phyloP scores from a whole-genome alignment of 2,888 invertebrate species.

The Drosophila mercatorum region DNA sequence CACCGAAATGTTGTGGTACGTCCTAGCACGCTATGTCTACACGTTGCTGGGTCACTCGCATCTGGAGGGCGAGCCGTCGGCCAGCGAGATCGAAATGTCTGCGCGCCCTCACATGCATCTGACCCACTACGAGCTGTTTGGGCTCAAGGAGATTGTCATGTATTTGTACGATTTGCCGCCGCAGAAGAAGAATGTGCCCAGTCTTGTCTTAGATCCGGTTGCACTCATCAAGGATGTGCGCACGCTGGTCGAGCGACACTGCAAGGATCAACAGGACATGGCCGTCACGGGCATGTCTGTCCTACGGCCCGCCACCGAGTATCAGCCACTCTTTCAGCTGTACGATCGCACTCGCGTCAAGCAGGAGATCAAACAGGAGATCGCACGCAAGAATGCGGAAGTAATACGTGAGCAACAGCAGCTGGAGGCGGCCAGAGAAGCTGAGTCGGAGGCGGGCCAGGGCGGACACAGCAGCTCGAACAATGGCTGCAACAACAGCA shows the following conservation, averaged over 20 bases:
- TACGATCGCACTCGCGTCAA: slow-evolving; percentile 82
- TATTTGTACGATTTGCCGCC: slow-evolving; percentile 95
- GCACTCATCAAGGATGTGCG: slow-evolving; percentile 95
- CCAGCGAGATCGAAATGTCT: slow-evolving; percentile 79
- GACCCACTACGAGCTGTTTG: slow-evolving; percentile 92
- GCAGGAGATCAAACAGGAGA: slow-evolving; percentile 83
- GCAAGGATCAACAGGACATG: slow-evolving; percentile 92
- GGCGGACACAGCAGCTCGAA: slow-evolving; percentile 20
- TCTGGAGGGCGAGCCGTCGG: slow-evolving; percentile 86
- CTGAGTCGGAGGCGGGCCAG: slow-evolving; percentile 61
- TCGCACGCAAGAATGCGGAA: slow-evolving; percentile 81
- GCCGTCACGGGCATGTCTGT: slow-evolving; percentile 94
- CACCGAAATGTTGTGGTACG: slow-evolving; percentile 99
- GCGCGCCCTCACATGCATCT: slow-evolving; percentile 88
- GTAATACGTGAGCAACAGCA: slow-evolving; percentile 78
- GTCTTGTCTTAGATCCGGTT: slow-evolving; percentile 94
- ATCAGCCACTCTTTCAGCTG: slow-evolving; percentile 62
- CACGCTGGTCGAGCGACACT: slow-evolving; percentile 93
- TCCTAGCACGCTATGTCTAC: slow-evolving; percentile 95
- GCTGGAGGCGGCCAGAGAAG: slow-evolving; percentile 72
- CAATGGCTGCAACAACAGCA: slow-evolving; percentile 13
- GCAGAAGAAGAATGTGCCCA: slow-evolving; percentile 96
- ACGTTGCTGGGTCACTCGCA: slow-evolving; percentile 94
- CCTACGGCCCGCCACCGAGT: slow-evolving; percentile 85
- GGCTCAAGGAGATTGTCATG: slow-evolving; percentile 94